Evolutionary conservation across 2,113 vertebrate species (phyloP), one percentile per base, ranked within the genome.

Genomic region (Gulo gulo): DNA sequence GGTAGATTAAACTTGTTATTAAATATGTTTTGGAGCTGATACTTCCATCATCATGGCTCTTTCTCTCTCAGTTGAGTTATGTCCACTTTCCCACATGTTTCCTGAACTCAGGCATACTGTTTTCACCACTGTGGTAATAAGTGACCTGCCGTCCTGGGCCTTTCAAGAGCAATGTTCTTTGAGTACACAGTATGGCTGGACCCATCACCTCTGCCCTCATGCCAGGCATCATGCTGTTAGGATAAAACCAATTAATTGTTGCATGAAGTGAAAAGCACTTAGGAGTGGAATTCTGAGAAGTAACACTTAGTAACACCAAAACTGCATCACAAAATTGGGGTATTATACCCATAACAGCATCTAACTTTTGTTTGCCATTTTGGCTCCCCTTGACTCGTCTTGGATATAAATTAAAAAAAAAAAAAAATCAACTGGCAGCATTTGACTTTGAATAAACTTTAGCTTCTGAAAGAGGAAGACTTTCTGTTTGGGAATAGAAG

Each of bases 401-500:
- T 82, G 74, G 29, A 61, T 80, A 4, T 67, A 59, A 59, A 74
- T 84, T 52, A 36, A 4, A 91, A 4, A 91, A 47, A 47, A 47
- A 47, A 47, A 52, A 95, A 73, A 65, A 21, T 63, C 47, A 86
- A 34, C 26, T 42, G 21, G 31, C 34, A 55, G 24, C 47, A 34
- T 92, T 94, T 45, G 59, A 47, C 29, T 94, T 89, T 76, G 84
- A 78, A 29, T 91, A 67, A 91, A 84, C 20, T 74, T 91, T 76
- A 74, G 14, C 63, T 76, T 80, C 73, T 81, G 47, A 74, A 87
- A 88, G 81, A 80, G 52, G 91, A 42, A 87, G 76, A 65, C 10
- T 76, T 63, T 18, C 6, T 67, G 2, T 23, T 36, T 91, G 63
- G 74, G 20, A 45, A 20, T 21, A 6, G 34, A 80, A 8, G 36